Conservation (phyloP, 2,888 invertebrate species). For the Napeogenes sylphis region DNA sequence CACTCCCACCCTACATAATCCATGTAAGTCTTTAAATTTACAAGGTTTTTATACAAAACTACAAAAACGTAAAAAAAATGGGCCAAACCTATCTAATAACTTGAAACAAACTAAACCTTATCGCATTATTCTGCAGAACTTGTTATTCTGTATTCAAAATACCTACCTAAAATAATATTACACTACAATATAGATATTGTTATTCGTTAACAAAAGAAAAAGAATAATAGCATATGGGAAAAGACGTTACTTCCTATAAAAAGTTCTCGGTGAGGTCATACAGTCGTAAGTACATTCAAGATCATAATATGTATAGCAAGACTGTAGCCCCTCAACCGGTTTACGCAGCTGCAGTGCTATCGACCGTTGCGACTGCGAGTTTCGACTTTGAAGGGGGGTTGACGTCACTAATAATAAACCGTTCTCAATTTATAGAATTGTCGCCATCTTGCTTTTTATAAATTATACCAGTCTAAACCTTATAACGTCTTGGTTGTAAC, state of each 20-base stretch:
- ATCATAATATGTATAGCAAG: slow-evolving; percentile 18
- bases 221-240: slow-evolving; percentile 28
- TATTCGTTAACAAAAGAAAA: slow-evolving; percentile 2
- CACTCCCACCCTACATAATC: too few relatives aligned
- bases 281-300: slow-evolving; percentile 12
- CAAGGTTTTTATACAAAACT: too few relatives aligned
- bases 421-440: slow-evolving; percentile 9
- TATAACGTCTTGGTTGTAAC: slow-evolving; percentile 2
- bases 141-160: background rate
- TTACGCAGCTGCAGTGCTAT: slow-evolving; percentile 23
- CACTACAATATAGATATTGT: background rate
- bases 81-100: too few relatives aligned
- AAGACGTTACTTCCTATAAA: slow-evolving; percentile 30
- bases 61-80: too few relatives aligned
- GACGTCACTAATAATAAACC: slow-evolving; percentile 27
- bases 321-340: slow-evolving; percentile 14
- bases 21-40: too few relatives aligned
- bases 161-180: background rate
- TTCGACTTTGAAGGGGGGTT: slow-evolving; percentile 12
- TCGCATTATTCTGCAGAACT: background rate
- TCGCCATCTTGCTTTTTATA: slow-evolving; percentile 26
- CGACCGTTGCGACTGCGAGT: slow-evolving; percentile 21
- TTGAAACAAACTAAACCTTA: too few relatives aligned
- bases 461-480: slow-evolving; percentile 1
- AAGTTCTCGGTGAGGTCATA: slow-evolving; percentile 21